These are phyloP conservation scores for Drosophila affinis DNA, from an alignment of 2,888 invertebrate species.

Conservation along the genomic window DNA sequence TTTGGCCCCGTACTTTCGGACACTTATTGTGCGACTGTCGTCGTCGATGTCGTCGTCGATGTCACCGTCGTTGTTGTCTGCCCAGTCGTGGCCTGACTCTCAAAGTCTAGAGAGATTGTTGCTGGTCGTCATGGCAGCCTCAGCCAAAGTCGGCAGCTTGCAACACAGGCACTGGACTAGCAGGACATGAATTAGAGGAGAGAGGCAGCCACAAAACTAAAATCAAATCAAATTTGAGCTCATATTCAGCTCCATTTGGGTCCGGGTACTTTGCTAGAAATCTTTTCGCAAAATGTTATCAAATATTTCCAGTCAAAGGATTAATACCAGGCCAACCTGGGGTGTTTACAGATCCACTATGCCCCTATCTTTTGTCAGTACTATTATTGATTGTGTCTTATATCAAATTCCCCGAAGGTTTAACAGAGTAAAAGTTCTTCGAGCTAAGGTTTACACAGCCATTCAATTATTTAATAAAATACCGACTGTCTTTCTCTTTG, in stretches of 20 bases:
- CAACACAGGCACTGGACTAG: slow-evolving; percentile 8
- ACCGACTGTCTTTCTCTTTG: not conserved
- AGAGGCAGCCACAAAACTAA: slow-evolving; percentile 10
- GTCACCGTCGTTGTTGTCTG: slow-evolving; percentile 25
- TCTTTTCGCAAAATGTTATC: not conserved
- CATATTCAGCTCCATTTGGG: not conserved
- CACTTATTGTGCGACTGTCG: slow-evolving; percentile 63
- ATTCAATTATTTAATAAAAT: too few relatives aligned
- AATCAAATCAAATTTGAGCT: slow-evolving; percentile 11
- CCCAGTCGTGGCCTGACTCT: slow-evolving; percentile 25
- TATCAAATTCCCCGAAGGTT: not conserved
- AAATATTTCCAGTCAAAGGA: too few relatives aligned
- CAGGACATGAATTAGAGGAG: slow-evolving; percentile 53
- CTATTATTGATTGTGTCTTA: too few relatives aligned
- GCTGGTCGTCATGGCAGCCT: slow-evolving; percentile 58
- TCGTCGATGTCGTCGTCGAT: not conserved
- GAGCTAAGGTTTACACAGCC: too few relatives aligned
- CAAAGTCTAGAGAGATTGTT: slow-evolving; percentile 34
- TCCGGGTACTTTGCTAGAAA: not conserved
- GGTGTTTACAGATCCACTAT: too few relatives aligned
- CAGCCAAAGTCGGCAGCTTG: slow-evolving; percentile 53
- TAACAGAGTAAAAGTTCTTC: not conserved
- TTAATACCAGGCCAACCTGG: too few relatives aligned
- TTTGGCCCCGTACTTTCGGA: slow-evolving; percentile 63
- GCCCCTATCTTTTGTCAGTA: not conserved